Conservation (phyloP, 53 echinoderm and acorn worm genomes). For the Astropecten irregularis region DNA sequence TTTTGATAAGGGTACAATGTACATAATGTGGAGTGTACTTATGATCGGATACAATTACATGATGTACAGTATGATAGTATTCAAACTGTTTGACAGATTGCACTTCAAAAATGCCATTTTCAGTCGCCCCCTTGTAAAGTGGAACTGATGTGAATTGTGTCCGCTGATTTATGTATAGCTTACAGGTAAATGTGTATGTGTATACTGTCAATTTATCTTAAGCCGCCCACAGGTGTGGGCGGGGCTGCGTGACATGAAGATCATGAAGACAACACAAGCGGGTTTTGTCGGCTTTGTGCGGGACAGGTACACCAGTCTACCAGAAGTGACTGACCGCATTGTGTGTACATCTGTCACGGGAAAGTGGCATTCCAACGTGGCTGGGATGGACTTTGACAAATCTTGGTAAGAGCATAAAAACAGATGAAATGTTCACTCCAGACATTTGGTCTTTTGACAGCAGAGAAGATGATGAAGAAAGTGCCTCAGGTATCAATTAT, state of each 20-base stretch:
- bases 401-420: conserved; percentile 56
- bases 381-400: conserved; percentile 60
- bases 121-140: too few relatives aligned
- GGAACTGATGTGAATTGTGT: too few relatives aligned
- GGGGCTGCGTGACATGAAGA: conserved; percentile 66
- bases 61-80: too few relatives aligned
- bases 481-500: conserved; percentile 80
- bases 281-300: conserved; percentile 69
- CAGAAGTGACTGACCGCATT: conserved; percentile 66
- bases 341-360: conserved; percentile 58
- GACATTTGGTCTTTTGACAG: background rate
- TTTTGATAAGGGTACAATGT: too few relatives aligned
- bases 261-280: conserved; percentile 79
- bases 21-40: too few relatives aligned
- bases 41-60: too few relatives aligned
- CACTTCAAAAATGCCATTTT: too few relatives aligned
- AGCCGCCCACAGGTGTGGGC: conserved; percentile 53
- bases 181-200: too few relatives aligned
- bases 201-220: too few relatives aligned
- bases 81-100: too few relatives aligned
- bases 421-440: background rate
- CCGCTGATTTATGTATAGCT: too few relatives aligned
- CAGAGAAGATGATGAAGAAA: conserved; percentile 59
- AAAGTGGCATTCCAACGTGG: conserved; percentile 50
- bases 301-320: conserved; percentile 67